Evolutionary conservation across 2,113 vertebrate species (phyloP), one percentile per base, ranked within the genome.

Genomic region (Vanacampus margaritifer): DNA sequence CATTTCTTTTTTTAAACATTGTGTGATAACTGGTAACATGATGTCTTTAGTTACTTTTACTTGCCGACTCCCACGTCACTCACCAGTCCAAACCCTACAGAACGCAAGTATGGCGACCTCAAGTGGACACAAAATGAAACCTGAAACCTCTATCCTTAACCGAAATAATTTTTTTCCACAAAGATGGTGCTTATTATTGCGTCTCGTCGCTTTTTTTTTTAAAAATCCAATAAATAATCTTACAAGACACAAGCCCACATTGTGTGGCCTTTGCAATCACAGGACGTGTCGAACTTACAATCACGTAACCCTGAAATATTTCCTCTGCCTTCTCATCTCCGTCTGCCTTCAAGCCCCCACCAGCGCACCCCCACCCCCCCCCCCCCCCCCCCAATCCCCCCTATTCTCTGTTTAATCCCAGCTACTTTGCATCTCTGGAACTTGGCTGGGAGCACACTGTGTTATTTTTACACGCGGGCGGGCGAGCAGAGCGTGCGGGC

Each of bases 381-480:
- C 46, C 45, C 64, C 68, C 72, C 68, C 75, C 63, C 72, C 71
- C 71, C 76, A 41, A 32, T 32, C 28, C 51, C 45, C 68, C 72
- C 68, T 75, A 61, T 76, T 80, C 78, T 84, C 73, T 82, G 85
- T 90, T 91, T 88, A 89, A 89, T 89, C 90, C 89, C 83, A 80
- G 86, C 91, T 92, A 90, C 91, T 92, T 91, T 92, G 91, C 91
- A 91, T 92, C 90, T 90, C 91, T 95, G 90, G 93, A 93, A 94
- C 93, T 96, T 95, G 93, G 94, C 92, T 85, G 92, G 72, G 90
- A 93, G 94, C 91, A 90, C 92, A 87, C 90, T 92, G 93, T 95
- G 90, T 96, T 95, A 95, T 96, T 97, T 98, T 96, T 97, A 96
- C 93, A 94, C 90, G 94, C 89, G 81, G 86, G 84, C 84, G 80